Evolutionary conservation across 2,888 invertebrate species (phyloP).

Genomic region (Volucella zonaria): DNA sequence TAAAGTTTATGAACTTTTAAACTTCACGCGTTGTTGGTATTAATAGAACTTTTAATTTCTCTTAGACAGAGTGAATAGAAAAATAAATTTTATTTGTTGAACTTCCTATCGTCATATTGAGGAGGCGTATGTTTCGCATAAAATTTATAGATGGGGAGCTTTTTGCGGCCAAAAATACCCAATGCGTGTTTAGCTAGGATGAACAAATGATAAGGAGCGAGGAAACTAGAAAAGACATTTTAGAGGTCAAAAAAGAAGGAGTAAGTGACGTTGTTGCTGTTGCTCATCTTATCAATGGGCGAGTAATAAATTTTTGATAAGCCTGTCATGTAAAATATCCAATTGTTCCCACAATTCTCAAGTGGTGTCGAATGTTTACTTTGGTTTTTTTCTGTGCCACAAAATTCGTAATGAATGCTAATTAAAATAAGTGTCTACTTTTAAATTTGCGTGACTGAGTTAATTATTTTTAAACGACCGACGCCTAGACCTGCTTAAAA

Average conservation of each 20-base stretch:
- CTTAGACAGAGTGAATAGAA: conserved; percentile 7
- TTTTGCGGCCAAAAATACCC: conserved; percentile 23
- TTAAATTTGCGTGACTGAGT: conserved; percentile 14
- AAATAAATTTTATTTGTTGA: conserved; percentile 4
- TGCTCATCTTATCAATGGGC: conserved; percentile 9
- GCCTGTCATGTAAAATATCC: background rate
- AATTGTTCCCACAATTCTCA: background rate
- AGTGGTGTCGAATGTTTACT: background rate
- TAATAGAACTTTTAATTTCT: conserved; percentile 21
- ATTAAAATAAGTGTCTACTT: background rate
- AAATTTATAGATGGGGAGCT: conserved; percentile 22
- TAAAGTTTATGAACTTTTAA: conserved; percentile 44
- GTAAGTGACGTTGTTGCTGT: no score
- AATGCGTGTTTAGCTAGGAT: conserved; percentile 19
- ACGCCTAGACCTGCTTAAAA: no score
- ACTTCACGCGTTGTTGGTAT: conserved; percentile 18
- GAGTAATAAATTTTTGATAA: conserved; percentile 16
- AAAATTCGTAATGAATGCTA: background rate
- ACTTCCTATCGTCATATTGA: background rate
- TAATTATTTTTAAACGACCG: background rate
- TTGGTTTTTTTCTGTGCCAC: background rate
- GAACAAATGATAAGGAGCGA: conserved; percentile 11
- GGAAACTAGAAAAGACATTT: conserved; percentile 31
- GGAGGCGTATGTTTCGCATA: conserved; percentile 30
- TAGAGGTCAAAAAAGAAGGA: conserved; percentile 32